Evolutionary conservation across 1,140 invertebrate genomes (phyloP).

Genomic region (Drosophila ambigua): DNA sequence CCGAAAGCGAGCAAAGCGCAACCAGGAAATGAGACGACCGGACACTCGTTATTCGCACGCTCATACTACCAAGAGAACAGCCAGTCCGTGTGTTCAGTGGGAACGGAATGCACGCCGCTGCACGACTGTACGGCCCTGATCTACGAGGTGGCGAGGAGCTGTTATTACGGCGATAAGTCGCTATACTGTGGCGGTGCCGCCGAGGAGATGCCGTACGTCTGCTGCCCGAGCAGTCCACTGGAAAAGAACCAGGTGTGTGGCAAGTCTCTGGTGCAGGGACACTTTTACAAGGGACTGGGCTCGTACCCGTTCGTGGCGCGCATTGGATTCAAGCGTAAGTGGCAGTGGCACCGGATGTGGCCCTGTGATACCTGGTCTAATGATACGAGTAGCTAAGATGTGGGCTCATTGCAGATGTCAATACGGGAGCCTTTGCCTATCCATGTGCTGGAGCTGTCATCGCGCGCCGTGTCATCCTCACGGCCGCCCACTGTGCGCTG

Average conservation of each 20-base stretch:
- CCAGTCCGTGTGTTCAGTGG: constrained; percentile 62
- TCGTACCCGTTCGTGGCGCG: constrained; percentile 88
- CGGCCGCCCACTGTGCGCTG: constrained; percentile 89
- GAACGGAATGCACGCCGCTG: constrained; percentile 78
- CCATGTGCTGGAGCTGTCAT: constrained; percentile 89
- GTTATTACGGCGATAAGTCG: constrained; percentile 82
- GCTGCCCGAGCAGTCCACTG: constrained; percentile 80
- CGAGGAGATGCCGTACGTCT: constrained; percentile 81
- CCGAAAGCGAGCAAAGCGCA: constrained; percentile 1
- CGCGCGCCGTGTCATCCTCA: constrained; percentile 86
- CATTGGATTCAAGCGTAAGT: constrained; percentile 88
- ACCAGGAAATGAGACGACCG: constrained; percentile 16
- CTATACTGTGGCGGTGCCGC: constrained; percentile 71
- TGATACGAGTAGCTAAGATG: not conserved
- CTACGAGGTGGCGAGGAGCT: constrained; percentile 79
- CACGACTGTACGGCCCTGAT: constrained; percentile 80
- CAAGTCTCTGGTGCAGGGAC: constrained; percentile 86
- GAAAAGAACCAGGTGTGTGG: constrained; percentile 85
- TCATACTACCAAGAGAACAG: constrained; percentile 52
- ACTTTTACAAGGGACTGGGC: constrained; percentile 87
- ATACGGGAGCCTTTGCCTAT: constrained; percentile 86
- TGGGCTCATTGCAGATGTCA: constrained; percentile 84
- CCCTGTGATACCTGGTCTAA: no score
- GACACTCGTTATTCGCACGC: constrained; percentile 57
- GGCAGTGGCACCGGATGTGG: not conserved